phyloP scores from a whole-genome alignment of 2,113 vertebrate species.

The Lamprotornis superbus region DNA sequence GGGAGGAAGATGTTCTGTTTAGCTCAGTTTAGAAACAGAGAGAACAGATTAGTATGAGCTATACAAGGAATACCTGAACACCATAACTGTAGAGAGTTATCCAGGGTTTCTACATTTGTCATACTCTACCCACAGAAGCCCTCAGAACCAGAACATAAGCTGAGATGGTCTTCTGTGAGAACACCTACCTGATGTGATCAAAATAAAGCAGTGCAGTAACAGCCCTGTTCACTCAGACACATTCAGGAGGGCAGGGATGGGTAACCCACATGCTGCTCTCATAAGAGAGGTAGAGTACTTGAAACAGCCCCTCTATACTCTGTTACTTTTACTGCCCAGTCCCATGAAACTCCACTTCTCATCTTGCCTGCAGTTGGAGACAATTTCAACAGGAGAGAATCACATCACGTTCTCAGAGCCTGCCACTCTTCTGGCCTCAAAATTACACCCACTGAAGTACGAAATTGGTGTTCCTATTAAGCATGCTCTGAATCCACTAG shows the following conservation, averaged over 20 bases:
- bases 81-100: neutral
- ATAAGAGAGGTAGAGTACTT: neutral
- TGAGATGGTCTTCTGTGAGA: neutral
- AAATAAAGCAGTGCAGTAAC: neutral
- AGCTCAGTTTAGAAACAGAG: neutral
- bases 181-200: neutral
- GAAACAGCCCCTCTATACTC: neutral
- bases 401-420: rapidly evolving
- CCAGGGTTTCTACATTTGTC: neutral
- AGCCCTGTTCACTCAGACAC: neutral
- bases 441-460: neutral
- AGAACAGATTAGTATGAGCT: neutral
- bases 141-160: neutral
- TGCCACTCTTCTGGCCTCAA: neutral
- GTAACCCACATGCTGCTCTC: rapidly evolving
- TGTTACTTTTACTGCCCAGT: neutral
- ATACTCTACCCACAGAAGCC: neutral
- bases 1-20: neutral
- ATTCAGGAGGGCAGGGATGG: neutral
- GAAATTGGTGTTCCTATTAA: neutral
- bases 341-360: neutral
- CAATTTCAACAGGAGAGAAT: neutral
- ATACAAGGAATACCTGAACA: neutral
- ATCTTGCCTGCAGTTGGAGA: neutral
- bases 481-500: neutral